These are phyloP conservation scores for Drosophila subpulchrella DNA, from an alignment of 1,140 invertebrate species.

Conservation along the genomic window DNA sequence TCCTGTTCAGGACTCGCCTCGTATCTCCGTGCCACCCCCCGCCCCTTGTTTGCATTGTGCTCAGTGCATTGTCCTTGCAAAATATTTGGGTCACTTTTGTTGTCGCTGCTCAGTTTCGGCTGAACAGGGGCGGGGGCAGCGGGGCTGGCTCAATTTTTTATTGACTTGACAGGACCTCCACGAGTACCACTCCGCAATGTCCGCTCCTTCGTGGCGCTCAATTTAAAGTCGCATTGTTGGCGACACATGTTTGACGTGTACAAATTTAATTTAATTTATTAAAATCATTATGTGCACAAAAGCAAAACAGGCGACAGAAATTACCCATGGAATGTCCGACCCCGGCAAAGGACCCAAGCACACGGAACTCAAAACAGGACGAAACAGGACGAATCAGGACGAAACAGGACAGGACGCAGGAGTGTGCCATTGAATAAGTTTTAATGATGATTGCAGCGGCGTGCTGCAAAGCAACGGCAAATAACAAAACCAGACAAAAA, in stretches of 20 bases:
- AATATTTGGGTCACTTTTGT: constrained; percentile 82
- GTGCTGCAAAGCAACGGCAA: constrained; percentile 61
- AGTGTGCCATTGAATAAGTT: constrained; percentile 75
- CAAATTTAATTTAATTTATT: constrained; percentile 83
- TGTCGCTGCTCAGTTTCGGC: constrained; percentile 70
- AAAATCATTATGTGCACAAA: constrained; percentile 79
- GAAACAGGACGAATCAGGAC: constrained; percentile 5
- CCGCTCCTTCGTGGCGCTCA: constrained; percentile 40
- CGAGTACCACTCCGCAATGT: background rate
- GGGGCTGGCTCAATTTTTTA: constrained; percentile 67
- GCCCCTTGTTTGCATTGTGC: constrained; percentile 64
- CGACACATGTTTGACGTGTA: constrained; percentile 82
- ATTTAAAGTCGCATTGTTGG: constrained; percentile 77
- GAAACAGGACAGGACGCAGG: constrained; percentile 24
- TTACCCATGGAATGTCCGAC: constrained; percentile 48
- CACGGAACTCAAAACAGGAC: background rate
- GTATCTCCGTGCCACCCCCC: constrained; percentile 7
- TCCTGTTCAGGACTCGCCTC: constrained; percentile 26
- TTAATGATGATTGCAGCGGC: constrained; percentile 82
- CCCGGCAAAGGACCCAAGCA: constrained; percentile 26
- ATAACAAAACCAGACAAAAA: constrained; percentile 32
- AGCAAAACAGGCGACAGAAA: constrained; percentile 64
- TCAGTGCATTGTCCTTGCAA: constrained; percentile 79
- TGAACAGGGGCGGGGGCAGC: constrained; percentile 1
- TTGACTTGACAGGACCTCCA: constrained; percentile 70